Conservation (phyloP, 2,888 invertebrate species). For the Drosophila paucipuncta region DNA sequence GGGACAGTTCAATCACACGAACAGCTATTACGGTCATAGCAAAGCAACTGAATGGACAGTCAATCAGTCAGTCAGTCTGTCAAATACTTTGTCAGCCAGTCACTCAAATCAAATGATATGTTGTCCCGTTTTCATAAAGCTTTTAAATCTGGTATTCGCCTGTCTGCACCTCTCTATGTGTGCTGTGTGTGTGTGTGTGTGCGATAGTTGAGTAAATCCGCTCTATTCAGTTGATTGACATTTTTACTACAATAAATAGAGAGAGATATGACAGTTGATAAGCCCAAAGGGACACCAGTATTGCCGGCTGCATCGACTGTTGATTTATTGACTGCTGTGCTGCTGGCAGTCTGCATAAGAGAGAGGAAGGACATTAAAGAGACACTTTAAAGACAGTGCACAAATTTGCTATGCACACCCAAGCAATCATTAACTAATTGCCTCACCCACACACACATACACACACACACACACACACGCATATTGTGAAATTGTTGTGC, state of each 20-base stretch:
- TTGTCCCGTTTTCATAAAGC: constrained; percentile 52
- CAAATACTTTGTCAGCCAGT: constrained; percentile 61
- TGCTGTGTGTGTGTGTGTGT: constrained; percentile 7
- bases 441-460: constrained; percentile 17
- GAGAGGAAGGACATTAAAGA: constrained; percentile 9
- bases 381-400: constrained; percentile 27
- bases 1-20: constrained; percentile 58
- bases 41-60: constrained; percentile 53
- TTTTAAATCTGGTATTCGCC: constrained; percentile 55
- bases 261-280: constrained; percentile 50
- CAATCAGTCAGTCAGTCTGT: constrained; percentile 57
- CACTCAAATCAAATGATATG: constrained; percentile 42
- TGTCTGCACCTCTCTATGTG: constrained; percentile 45
- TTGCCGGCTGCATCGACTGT: constrained; percentile 19
- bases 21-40: constrained; percentile 22
- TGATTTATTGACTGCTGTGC: constrained; percentile 52
- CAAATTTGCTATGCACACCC: constrained; percentile 8
- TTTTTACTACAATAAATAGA: constrained; percentile 71
- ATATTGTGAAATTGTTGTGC: constrained; percentile 7
- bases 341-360: constrained; percentile 22
- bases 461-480: not conserved
- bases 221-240: constrained; percentile 72
- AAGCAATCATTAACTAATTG: constrained; percentile 59
- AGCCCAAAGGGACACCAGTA: constrained; percentile 31
- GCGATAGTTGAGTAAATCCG: constrained; percentile 24